Conservation (phyloP, 1,140 invertebrate genomes). For the Drosophila murphyi region DNA sequence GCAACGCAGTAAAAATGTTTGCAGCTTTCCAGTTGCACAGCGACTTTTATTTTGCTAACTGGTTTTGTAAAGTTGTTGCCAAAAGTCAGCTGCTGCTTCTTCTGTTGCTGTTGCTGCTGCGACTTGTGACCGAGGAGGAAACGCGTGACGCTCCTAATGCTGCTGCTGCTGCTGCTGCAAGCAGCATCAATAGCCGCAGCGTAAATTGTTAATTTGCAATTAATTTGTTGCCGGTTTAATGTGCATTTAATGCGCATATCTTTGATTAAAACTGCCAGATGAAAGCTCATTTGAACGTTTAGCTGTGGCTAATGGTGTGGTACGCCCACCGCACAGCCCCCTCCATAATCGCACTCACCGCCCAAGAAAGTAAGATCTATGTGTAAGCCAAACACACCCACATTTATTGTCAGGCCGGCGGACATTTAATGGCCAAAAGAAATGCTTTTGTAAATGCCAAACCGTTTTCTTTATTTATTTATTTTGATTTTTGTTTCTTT, state of each 20-base stretch:
- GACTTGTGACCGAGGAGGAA: slow-evolving; percentile 63
- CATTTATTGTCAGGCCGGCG: slow-evolving; percentile 35
- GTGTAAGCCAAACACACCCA: slow-evolving; percentile 40
- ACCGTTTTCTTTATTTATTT: slow-evolving; percentile 37
- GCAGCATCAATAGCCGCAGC: slow-evolving; percentile 18
- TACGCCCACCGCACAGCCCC: slow-evolving; percentile 12
- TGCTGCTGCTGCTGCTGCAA: slow-evolving; percentile 39
- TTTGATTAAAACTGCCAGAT: slow-evolving; percentile 54
- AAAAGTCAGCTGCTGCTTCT: slow-evolving; percentile 50
- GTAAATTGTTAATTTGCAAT: slow-evolving; percentile 73
- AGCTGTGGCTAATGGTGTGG: slow-evolving; percentile 37
- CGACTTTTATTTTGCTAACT: slow-evolving; percentile 64
- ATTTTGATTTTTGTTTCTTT: slow-evolving; percentile 10
- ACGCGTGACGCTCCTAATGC: slow-evolving; percentile 39
- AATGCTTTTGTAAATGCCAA: slow-evolving; percentile 45
- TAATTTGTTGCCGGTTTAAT: slow-evolving; percentile 73
- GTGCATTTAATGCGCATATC: slow-evolving; percentile 70
- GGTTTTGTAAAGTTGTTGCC: slow-evolving; percentile 46
- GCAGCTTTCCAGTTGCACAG: slow-evolving; percentile 65
- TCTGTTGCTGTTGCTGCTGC: slow-evolving; percentile 22
- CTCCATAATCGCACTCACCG: neutral
- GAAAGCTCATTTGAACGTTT: slow-evolving; percentile 61
- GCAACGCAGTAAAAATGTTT: slow-evolving; percentile 23
- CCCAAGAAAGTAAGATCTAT: neutral
- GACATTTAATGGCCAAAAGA: slow-evolving; percentile 40